Base-by-base conservation (phyloP, 1,140 invertebrate genomes). In the Penaeus vannamei region DNA sequence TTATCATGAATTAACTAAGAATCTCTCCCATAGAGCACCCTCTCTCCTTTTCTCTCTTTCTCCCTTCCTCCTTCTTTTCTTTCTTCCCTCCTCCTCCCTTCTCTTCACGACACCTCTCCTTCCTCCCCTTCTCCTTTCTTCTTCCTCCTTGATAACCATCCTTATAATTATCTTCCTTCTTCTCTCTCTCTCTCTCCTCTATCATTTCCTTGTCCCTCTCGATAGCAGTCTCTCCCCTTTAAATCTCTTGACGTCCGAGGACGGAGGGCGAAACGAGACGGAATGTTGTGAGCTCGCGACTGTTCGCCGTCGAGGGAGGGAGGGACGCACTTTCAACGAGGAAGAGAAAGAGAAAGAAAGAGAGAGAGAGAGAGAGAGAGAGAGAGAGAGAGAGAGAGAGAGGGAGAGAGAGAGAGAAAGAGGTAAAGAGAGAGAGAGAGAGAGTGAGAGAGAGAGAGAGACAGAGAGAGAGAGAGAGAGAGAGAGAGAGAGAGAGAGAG, bases 301-400 rank as follows among this genome's bases (percentile, higher is more conserved):
- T 22, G 64, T 26, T 66, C 64, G 26, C 22, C 64, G 26, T 23
- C n/a, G 17, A 32, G 66, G 19, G n/a, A 69, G 66, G 12, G 66
- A 32, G 66, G 20, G 29, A 69, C n/a, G 19, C 8, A 69, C 26
- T 66, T 22, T 23, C 22, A 66, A 26, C 62, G 20, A 14, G 12
- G 10, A 12, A 32, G 29, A 20, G 19, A 32, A 4, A n/a, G 12
- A 32, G 20, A 32, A 5, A 69, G 66, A 69, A 14, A 69, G 10
- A 69, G 66, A 69, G 20, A 69, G 10, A 69, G 66, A 69, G 66
- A 69, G 66, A 69, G 66, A 69, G 66, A 69, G 66, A 69, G 66
- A 69, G 66, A 69, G 66, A 69, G 66, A 69, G 66, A 69, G 66
- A 69, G 66, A 69, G n/a, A 32, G 66, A 69, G 66, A 69, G 66